These are phyloP conservation scores for Melanotaenia trifasciata DNA, from an alignment of 2,797 vertebrate genomes.

Conservation along the genomic window DNA sequence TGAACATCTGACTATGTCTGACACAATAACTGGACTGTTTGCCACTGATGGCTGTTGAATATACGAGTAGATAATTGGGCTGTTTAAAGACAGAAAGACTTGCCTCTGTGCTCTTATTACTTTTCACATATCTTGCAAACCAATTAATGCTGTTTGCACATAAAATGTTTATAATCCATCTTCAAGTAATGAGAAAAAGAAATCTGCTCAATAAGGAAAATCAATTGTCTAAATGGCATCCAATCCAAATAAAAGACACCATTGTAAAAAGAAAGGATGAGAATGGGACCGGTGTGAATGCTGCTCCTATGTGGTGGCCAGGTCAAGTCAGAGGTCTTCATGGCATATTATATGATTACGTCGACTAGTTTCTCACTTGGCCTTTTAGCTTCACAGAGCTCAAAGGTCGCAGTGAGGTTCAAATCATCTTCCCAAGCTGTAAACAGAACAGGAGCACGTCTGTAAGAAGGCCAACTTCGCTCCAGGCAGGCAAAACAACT, in stretches of 20 bases:
- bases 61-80: conserved; percentile 39
- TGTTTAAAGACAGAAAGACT: conserved; percentile 2
- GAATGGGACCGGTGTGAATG: conserved; percentile 50
- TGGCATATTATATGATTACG: conserved; percentile 75
- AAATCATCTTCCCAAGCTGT: conserved; percentile 63
- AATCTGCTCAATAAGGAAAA: conserved; percentile 36
- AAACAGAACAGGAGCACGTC: conserved; percentile 60
- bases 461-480: conserved; percentile 54
- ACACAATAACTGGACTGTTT: conserved; percentile 57
- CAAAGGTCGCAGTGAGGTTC: conserved; percentile 68
- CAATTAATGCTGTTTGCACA: conserved; percentile 9
- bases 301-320: conserved; percentile 33
- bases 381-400: conserved; percentile 56
- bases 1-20: conserved; percentile 31
- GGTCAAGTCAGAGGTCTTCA: conserved; percentile 76
- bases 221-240: conserved; percentile 38
- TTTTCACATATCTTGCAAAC: conserved; percentile 30
- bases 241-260: conserved; percentile 39
- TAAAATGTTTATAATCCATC: conserved; percentile 5
- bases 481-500: conserved; percentile 65
- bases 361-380: conserved; percentile 50
- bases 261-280: conserved; percentile 47
- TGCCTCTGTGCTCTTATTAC: not conserved
- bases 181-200: conserved; percentile 37
- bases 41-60: conserved; percentile 26